Evolutionary conservation across 1,140 invertebrate genomes (phyloP), one percentile per base, ranked within the genome.

Genomic region (Diuraphis noxia): DNA sequence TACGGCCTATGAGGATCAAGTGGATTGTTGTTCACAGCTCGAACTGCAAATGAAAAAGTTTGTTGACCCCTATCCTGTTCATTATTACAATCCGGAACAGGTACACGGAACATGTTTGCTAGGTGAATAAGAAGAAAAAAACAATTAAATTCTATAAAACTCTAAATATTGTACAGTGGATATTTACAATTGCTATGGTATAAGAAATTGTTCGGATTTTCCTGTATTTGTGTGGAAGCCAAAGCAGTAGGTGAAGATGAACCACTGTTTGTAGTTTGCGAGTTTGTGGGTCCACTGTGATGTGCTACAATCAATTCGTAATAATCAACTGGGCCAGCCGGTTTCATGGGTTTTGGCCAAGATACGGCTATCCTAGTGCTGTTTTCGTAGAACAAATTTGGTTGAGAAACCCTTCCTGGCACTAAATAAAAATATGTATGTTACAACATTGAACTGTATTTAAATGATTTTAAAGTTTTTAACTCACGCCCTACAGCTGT

Each of bases 11-110:
- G 3, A 21, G 72, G 21, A 79, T 90, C n/a, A 0, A 21, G 17
- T n/a, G 88, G 88, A 79, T 90, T 90, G 41, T 77, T 77, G 13
- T 90, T 90, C 7, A 90, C 88, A 17, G 88, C 88, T 46, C 88
- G 30, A 46, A 90, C 88, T 3, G 72, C 2, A 43, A 90, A 77
- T 10, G 88, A 90, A 46, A 79, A 90, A 0, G 88, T 90, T 34
- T 90, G 88, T n/a, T 77, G 88, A 36, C 88, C 88, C 1, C 38
- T 90, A 4, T 34, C 63, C 1, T 79, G 21, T 25, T 77, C 63
- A 34, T 72, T 34, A 36, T 90, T 79, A 13, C 88, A 90, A 40
- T 90, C 72, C 1, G 88, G n/a, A 36, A 90, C 88, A 34, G 88
- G 88, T 0, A 90, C 41, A 34, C 63, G 88, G 9, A 25, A 90